A percentile compares a stretch with the other conserved stretches of the same genome.
Conservation (phyloP, 1,140 invertebrate species). For the Bombus waltoni region DNA sequence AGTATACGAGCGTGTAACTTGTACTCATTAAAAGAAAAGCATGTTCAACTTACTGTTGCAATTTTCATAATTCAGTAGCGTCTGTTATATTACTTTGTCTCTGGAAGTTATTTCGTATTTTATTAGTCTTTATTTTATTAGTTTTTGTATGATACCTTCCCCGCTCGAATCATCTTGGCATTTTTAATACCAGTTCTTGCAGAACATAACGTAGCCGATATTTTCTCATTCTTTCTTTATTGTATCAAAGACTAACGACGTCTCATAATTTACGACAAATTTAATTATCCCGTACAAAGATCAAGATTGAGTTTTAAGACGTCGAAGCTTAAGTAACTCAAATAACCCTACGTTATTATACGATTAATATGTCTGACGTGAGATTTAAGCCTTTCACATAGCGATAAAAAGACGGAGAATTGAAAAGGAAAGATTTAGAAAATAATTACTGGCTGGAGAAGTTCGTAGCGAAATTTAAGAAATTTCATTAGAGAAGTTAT, state of each 20-base stretch:
- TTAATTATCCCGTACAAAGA: not conserved
- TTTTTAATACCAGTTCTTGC: no score
- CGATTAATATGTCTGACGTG: not conserved
- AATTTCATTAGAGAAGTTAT: not conserved
- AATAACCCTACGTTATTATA: not conserved
- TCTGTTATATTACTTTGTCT: no score
- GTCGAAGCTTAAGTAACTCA: not conserved
- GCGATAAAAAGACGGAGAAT: not conserved
- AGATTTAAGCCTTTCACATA: not conserved
- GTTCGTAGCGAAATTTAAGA: not conserved
- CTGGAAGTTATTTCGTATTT: no score
- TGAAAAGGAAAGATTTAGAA: not conserved
- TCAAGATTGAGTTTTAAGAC: not conserved
- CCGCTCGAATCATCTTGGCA: no score
- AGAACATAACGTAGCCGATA: not conserved
- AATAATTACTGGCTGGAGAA: not conserved
- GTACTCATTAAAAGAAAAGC: no score
- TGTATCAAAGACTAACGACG: not conserved
- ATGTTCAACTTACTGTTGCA: no score
- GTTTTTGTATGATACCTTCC: no score
- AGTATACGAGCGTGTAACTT: no score
- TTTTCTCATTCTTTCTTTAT: not conserved
- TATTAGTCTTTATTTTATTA: no score
- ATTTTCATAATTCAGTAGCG: no score
- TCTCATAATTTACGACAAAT: not conserved